Evolutionary conservation across 2,797 vertebrate genomes (phyloP), one percentile per base, ranked within the genome.

Genomic region (Staurois parvus): DNA sequence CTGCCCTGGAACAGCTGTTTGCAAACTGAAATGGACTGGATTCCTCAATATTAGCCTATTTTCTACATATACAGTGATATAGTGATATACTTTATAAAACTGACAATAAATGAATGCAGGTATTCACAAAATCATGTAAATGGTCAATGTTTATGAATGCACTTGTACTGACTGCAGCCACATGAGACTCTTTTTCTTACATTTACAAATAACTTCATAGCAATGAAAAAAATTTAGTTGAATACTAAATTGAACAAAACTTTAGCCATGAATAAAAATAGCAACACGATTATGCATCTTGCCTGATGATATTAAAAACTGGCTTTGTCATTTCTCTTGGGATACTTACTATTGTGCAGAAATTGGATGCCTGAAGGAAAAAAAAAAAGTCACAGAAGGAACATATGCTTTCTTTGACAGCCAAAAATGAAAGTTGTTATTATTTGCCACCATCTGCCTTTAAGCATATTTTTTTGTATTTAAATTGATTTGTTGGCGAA

Each of bases 361-460:
- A 76, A 79, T 74, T 83, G 59, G 80, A 73, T 30, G 68, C 85
- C 80, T 79, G 68, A 77, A 83, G 80, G 68, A 59, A 72, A 82
- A 81, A 76, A n/a, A 69, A 77, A 72, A 86, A 86, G 76, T 56
- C 66, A 76, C 73, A 69, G 69, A 86, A 69, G 32, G 56, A 86
- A 83, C 80, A 86, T 79, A 86, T 86, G 85, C 64, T 86, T 83
- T 83, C 85, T 73, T 74, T 79, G 40, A 83, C 80, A 83, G 85
- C 80, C 85, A 86, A 83, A 83, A 86, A 78, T 78, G 26, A 78
- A 86, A 73, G 68, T 86, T 76, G 80, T 62, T 85, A 72, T 78
- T 86, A 79, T 83, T 86, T 83, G 52, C 80, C 82, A 30, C 85
- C 85, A 86, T 86, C 85, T 86, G 85, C 59, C 69, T 83, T 72